Evolutionary conservation across 2,888 invertebrate species (phyloP).

Genomic region (Aplocera efformata): DNA sequence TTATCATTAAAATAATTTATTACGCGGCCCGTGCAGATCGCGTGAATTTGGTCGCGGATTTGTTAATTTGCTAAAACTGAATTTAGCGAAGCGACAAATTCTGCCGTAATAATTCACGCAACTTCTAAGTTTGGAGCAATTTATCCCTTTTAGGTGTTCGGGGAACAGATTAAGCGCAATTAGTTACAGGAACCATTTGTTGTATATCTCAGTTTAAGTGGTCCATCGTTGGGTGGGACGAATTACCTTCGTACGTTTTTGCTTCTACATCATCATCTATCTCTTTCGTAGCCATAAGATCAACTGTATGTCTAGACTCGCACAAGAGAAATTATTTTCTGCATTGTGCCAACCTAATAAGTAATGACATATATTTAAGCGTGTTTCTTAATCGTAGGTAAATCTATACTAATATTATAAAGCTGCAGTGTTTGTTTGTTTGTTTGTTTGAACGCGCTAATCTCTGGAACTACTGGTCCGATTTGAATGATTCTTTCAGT

Average conservation of each 20-base stretch:
- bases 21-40: slow-evolving; percentile 4
- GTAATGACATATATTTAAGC: no score
- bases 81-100: slow-evolving; percentile 12
- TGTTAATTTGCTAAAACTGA: slow-evolving; percentile 17
- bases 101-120: slow-evolving; percentile 18
- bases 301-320: no score
- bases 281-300: slow-evolving; percentile 34
- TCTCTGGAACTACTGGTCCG: no score
- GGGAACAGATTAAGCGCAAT: slow-evolving; percentile 49
- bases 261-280: slow-evolving; percentile 51
- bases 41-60: slow-evolving; percentile 7
- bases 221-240: slow-evolving; percentile 43
- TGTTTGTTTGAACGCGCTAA: no score
- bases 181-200: slow-evolving; percentile 49
- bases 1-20: slow-evolving; percentile 6
- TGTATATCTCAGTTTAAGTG: slow-evolving; percentile 47
- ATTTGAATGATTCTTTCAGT: no score
- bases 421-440: no score
- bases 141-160: slow-evolving; percentile 30
- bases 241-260: slow-evolving; percentile 56
- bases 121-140: slow-evolving; percentile 28
- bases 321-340: no score
- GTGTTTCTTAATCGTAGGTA: no score
- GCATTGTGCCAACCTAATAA: no score
- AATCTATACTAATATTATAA: no score